Evolutionary conservation across 2,113 vertebrate genomes (phyloP).

Genomic region (Peromyscus maniculatus): DNA sequence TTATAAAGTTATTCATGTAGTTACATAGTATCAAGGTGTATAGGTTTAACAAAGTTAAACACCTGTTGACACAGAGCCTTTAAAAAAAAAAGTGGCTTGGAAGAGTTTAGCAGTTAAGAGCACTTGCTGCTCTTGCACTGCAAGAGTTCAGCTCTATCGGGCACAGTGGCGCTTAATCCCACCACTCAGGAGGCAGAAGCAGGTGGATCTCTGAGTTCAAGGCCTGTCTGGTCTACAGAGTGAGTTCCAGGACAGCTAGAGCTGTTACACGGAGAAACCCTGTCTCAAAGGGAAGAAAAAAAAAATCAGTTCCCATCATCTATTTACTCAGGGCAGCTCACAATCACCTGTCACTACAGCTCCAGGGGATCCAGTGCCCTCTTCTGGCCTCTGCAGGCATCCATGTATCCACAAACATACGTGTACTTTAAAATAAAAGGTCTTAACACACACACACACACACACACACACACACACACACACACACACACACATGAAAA

Average conservation of each 20-base stretch:
- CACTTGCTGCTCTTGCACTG: neutral
- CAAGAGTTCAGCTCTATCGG: neutral
- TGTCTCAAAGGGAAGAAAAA: neutral
- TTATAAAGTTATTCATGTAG: constrained; percentile 19
- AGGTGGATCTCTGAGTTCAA: neutral
- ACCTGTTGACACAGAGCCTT: neutral
- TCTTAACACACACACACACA: neutral
- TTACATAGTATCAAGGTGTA: constrained; percentile 27
- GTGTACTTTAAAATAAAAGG: neutral
- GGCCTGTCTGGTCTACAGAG: neutral
- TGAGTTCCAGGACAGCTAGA: neutral
- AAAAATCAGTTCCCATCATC: neutral
- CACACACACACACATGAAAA: neutral
- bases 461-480: too few relatives aligned
- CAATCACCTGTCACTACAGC: neutral
- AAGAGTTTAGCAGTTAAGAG: neutral
- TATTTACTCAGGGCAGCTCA: neutral
- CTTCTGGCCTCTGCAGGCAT: neutral
- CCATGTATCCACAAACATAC: neutral
- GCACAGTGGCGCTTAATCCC: neutral
- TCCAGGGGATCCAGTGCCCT: neutral
- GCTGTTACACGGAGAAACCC: neutral
- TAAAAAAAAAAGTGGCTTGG: neutral
- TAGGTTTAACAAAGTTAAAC: neutral
- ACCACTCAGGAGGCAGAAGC: neutral